Evolutionary conservation across 2,797 vertebrate species (phyloP).

Genomic region (Todus mexicanus): DNA sequence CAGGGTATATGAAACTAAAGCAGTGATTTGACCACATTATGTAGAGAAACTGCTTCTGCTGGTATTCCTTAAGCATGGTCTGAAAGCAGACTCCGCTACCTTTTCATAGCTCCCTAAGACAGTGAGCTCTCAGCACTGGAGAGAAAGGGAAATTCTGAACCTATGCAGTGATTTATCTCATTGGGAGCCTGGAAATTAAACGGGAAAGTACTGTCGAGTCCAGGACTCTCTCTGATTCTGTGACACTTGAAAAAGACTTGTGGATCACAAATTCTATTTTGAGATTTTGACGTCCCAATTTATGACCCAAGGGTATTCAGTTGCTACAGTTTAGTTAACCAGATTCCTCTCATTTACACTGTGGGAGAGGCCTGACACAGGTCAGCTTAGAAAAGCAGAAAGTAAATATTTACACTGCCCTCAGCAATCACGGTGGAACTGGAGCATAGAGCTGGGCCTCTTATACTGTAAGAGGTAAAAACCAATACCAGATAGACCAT

Average conservation of each 20-base stretch:
- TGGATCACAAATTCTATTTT: neutral
- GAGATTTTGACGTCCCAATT: neutral
- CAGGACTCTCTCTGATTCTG: neutral
- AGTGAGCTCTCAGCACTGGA: neutral
- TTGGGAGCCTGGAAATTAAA: neutral
- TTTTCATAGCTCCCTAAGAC: neutral
- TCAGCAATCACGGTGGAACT: neutral
- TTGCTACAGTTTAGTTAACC: neutral
- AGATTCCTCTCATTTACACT: neutral
- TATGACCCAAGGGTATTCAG: neutral
- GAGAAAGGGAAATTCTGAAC: neutral
- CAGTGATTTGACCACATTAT: rapidly evolving
- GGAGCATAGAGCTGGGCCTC: neutral
- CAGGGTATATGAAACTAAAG: neutral
- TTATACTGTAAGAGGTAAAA: neutral
- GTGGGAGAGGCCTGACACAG: neutral
- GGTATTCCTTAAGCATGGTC: neutral
- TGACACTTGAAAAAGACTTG: neutral
- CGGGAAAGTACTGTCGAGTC: neutral
- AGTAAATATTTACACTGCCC: neutral
- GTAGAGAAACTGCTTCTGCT: neutral
- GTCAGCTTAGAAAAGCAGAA: neutral
- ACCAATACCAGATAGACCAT: neutral
- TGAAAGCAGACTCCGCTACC: neutral
- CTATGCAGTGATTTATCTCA: neutral